Conservation (phyloP, 2,113 vertebrate genomes). For the Benitochromis conjunctus region DNA sequence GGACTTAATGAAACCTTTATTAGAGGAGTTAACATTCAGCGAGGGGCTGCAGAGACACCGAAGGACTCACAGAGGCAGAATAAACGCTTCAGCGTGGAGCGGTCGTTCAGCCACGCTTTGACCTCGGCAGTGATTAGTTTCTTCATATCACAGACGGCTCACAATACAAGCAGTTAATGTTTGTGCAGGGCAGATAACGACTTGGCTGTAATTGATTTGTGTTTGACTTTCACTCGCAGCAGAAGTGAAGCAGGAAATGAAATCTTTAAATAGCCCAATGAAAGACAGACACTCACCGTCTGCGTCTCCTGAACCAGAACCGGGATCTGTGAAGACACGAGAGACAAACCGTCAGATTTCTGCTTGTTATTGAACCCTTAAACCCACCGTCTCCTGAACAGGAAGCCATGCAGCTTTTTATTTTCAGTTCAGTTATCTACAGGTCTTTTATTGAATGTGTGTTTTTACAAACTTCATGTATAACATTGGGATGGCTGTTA, state of each 20-base stretch:
- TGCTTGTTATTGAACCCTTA: not conserved
- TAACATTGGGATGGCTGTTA: not conserved
- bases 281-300: conserved; percentile 50
- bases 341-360: conserved; percentile 1
- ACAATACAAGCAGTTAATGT: not conserved
- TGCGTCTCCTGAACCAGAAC: conserved; percentile 66
- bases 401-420: not conserved
- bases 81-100: not conserved
- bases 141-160: not conserved
- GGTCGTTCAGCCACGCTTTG: not conserved
- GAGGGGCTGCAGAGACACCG: not conserved
- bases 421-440: no score
- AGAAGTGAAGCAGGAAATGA: conserved; percentile 8
- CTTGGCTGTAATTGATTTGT: not conserved
- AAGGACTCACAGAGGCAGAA: not conserved
- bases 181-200: not conserved
- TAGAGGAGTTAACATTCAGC: not conserved
- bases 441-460: accelerated
- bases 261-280: not conserved
- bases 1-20: not conserved
- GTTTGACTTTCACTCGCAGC: conserved; percentile 12
- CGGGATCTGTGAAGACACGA: conserved; percentile 58
- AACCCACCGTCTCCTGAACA: not conserved
- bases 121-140: not conserved
- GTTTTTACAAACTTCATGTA: not conserved